These are phyloP conservation scores for Lycodopsis pacificus DNA, from an alignment of 2,797 vertebrate species.

Conservation along the genomic window DNA sequence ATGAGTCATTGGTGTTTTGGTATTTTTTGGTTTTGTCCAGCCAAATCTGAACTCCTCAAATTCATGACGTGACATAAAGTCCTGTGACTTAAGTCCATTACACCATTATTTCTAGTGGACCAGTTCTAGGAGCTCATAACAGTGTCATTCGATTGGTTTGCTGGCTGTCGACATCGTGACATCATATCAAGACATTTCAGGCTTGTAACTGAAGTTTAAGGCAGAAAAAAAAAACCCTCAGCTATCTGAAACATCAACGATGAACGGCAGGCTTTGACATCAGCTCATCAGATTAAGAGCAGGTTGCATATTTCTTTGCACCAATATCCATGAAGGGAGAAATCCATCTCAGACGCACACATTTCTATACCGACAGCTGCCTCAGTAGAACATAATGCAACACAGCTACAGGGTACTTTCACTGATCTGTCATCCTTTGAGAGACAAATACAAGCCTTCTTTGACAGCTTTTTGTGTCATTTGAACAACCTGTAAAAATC, in stretches of 20 bases:
- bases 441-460: too few relatives aligned
- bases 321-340: slow-evolving; percentile 32
- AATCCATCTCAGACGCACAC: slow-evolving; percentile 31
- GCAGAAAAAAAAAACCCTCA: slow-evolving; percentile 2
- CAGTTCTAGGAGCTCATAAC: not conserved
- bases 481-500: too few relatives aligned
- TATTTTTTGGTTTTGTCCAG: too few relatives aligned
- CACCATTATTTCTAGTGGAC: not conserved
- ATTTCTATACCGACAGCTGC: too few relatives aligned
- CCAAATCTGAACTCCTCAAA: not conserved
- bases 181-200: slow-evolving; percentile 16
- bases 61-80: not conserved
- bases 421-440: too few relatives aligned
- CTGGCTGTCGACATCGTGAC: slow-evolving; percentile 7
- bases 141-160: not conserved
- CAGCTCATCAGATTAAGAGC: slow-evolving; percentile 43
- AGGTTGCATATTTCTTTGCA: slow-evolving; percentile 35
- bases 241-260: slow-evolving; percentile 33
- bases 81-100: not conserved
- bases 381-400: too few relatives aligned
- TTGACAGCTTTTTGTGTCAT: too few relatives aligned
- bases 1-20: not conserved
- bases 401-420: too few relatives aligned
- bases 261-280: slow-evolving; percentile 41
- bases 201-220: slow-evolving; percentile 19